These are phyloP conservation scores for Centruroides sculpturatus DNA, from an alignment of 1,140 invertebrate genomes.

Conservation along the genomic window DNA sequence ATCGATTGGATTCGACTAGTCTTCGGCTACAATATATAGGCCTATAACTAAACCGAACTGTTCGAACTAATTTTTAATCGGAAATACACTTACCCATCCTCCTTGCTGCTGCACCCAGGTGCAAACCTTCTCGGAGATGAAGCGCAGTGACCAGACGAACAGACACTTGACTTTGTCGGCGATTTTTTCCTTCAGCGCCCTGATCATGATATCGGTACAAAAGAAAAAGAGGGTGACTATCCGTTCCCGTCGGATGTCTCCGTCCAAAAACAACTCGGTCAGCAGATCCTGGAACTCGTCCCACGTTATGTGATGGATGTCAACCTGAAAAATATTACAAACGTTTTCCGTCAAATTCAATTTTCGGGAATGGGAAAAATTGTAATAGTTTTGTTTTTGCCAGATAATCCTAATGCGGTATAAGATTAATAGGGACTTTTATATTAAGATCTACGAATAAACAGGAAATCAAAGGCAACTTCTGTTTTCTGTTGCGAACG, in stretches of 20 bases:
- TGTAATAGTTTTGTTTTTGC: neutral
- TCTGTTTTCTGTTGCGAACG: too few relatives aligned
- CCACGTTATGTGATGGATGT: conserved; percentile 9
- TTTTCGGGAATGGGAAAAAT: neutral
- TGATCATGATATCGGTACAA: conserved; percentile 30
- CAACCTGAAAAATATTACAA: conserved; percentile 10
- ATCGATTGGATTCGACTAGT: too few relatives aligned
- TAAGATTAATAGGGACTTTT: neutral
- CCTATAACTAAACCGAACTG: too few relatives aligned
- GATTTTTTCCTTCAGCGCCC: conserved; percentile 15
- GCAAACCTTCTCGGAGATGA: conserved; percentile 24
- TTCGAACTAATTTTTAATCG: too few relatives aligned
- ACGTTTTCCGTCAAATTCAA: neutral
- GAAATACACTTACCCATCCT: conserved; percentile 21
- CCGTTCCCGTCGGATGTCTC: conserved; percentile 25
- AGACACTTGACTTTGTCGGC: conserved; percentile 20
- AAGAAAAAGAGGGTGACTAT: conserved; percentile 33
- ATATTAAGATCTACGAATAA: too few relatives aligned
- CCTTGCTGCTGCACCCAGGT: conserved; percentile 25
- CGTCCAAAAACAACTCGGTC: conserved; percentile 17
- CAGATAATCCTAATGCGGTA: neutral
- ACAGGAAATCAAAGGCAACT: too few relatives aligned
- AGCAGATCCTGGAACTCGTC: conserved; percentile 19
- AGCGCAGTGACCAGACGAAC: conserved; percentile 26
- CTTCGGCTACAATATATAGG: too few relatives aligned